phyloP scores from a whole-genome alignment of 2,888 invertebrate genomes.

The Megamerina dolium region DNA sequence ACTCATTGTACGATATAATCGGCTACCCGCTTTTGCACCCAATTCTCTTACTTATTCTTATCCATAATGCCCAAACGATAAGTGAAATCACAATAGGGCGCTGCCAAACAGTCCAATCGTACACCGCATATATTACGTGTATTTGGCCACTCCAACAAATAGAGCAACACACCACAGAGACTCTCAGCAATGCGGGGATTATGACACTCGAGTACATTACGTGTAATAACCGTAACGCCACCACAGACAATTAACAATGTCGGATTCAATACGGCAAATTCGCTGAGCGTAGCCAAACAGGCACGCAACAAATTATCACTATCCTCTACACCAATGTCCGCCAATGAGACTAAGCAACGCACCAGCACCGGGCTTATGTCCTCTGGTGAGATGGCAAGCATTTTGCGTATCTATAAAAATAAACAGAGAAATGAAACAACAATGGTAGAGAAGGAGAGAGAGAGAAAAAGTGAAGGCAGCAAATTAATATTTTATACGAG shows the following conservation, averaged over 20 bases:
- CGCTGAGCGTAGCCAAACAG: conserved; percentile 81
- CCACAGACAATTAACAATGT: conserved; percentile 72
- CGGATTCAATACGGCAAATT: conserved; percentile 81
- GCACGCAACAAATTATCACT: conserved; percentile 78
- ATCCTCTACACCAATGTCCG: conserved; percentile 66
- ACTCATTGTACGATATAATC: neutral
- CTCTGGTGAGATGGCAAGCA: conserved; percentile 60
- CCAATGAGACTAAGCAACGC: conserved; percentile 75
- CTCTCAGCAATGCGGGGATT: conserved; percentile 88
- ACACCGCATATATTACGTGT: conserved; percentile 70
- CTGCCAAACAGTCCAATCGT: conserved; percentile 80
- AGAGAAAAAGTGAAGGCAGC: neutral
- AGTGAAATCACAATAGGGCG: conserved; percentile 91
- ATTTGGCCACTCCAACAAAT: conserved; percentile 76
- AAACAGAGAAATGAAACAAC: neutral
- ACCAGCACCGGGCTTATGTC: conserved; percentile 70
- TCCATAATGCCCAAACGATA: conserved; percentile 66
- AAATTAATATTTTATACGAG: neutral
- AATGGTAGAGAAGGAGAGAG: neutral
- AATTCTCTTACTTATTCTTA: conserved; percentile 57
- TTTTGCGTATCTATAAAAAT: conserved; percentile 50
- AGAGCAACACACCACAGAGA: conserved; percentile 78
- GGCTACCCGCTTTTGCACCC: neutral
- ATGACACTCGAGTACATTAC: conserved; percentile 78
- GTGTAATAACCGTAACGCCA: conserved; percentile 74